Evolutionary conservation across 2,888 invertebrate genomes (phyloP), one percentile per base, ranked within the genome.

Genomic region (Diarsia brunnea): DNA sequence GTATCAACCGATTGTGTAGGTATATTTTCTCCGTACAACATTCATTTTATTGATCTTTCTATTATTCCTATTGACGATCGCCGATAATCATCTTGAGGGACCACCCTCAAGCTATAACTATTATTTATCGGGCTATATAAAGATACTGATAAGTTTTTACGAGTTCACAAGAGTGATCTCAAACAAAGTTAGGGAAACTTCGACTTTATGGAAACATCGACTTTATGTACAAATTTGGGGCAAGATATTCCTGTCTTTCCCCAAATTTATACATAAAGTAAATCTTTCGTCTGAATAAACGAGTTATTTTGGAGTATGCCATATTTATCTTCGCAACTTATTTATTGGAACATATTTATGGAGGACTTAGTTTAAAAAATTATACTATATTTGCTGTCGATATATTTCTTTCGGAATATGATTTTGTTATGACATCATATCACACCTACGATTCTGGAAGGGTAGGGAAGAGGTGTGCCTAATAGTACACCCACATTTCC

Each of bases 101-200:
- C 19, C 49, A 49, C 38, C 31, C 58, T 27, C 24, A 1, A 4
- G 19, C 51, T 45, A 51, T 77, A 21, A 60, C 12, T 38, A 16
- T 38, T 51, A 45, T 71, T 78, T 65, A 79, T 60, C 27, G 16
- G 11, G 12, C 66, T 38, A 81, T 81, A 71, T 45, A 14, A 14
- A 72, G 55, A 72, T 55, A 71, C 63, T 63, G 55, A 61, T 16
- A 58, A 82, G 55, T 77, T 85, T 82, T 75, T 82, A 82, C 61
- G 84, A 82, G 58, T 45, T 45, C 58, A 27, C 38, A 16, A 31
- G 55, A 66, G 71, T 51, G 53, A 80, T 84, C 69, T n/a, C 31
- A 27, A 72, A 75, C 75, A 71, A 81, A 71, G 78, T 69, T 66
- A 55, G 10, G 51, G 69, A 21, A 64, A 82, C 78, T 68, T 47